phyloP scores from a whole-genome alignment of 2,888 invertebrate genomes.

The Tridacna crocea region DNA sequence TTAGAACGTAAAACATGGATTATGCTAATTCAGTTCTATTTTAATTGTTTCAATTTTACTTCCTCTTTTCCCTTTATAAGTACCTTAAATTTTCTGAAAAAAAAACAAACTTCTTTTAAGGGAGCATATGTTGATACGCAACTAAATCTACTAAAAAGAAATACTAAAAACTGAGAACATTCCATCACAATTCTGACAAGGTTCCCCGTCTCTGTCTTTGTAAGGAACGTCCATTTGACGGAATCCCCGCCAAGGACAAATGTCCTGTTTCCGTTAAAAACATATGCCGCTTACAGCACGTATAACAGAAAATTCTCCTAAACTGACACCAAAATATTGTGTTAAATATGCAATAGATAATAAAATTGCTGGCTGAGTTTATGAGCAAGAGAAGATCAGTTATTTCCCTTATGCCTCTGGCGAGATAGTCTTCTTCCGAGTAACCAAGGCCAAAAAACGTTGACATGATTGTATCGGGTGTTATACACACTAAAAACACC shows the following conservation, averaged over 20 bases:
- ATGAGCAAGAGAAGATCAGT: slow-evolving; percentile 81
- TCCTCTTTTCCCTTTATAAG: background rate
- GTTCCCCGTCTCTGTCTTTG: slow-evolving; percentile 3
- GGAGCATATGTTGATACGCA: background rate
- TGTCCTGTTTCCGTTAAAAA: slow-evolving; percentile 25
- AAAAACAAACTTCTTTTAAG: background rate
- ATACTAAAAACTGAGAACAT: background rate
- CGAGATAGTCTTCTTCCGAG: slow-evolving; percentile 79
- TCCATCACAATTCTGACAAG: slow-evolving; percentile 1
- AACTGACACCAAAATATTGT: slow-evolving; percentile 80
- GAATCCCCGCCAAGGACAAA: slow-evolving; percentile 20
- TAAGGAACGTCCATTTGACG: background rate
- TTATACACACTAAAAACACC: slow-evolving; percentile 82
- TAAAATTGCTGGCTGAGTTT: slow-evolving; percentile 82
- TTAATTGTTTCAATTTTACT: background rate
- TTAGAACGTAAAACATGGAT: too few relatives aligned
- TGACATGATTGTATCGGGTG: slow-evolving; percentile 83
- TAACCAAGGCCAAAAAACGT: slow-evolving; percentile 82
- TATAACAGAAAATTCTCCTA: slow-evolving; percentile 67
- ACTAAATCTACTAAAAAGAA: background rate
- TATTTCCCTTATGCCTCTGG: slow-evolving; percentile 81
- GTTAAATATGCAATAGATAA: slow-evolving; percentile 82
- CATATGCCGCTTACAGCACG: slow-evolving; percentile 31
- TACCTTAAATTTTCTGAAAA: too few relatives aligned
- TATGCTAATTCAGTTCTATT: background rate